Evolutionary conservation across 2,113 vertebrate species (phyloP).

Genomic region (Bothrops jararaca): DNA sequence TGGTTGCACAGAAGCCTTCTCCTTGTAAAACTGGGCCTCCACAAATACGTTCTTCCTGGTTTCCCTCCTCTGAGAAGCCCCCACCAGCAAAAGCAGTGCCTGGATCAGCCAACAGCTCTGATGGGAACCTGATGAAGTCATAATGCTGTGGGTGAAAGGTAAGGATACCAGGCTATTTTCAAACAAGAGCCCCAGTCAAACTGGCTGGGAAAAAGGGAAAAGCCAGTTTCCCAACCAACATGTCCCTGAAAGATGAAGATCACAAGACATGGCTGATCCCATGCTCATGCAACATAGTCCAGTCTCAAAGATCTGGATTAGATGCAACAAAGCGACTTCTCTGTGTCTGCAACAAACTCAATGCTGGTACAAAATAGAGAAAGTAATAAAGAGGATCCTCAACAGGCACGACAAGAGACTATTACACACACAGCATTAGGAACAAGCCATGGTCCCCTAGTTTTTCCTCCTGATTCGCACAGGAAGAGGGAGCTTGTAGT

Average conservation of each 20-base stretch:
- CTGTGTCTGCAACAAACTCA: background rate
- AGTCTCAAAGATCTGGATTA: background rate
- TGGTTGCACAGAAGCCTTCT: background rate
- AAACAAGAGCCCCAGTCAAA: background rate
- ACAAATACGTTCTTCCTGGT: background rate
- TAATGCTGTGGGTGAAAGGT: background rate
- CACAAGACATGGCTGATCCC: background rate
- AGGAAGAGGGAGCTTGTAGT: background rate
- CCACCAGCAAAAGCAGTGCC: background rate
- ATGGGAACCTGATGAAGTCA: background rate
- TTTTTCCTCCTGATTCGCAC: background rate
- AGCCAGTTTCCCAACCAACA: background rate
- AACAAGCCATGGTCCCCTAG: background rate
- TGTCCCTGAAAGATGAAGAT: background rate
- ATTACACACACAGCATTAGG: background rate
- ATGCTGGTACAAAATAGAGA: background rate
- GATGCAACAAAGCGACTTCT: background rate
- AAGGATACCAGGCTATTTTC: background rate
- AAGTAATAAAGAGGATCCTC: background rate
- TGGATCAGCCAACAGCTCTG: background rate
- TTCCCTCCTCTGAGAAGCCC: background rate
- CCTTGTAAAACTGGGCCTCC: background rate
- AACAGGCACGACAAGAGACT: background rate
- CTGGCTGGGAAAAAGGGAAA: background rate
- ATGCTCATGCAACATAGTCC: background rate